Conservation (phyloP, 2,888 invertebrate species). For the Theretra japonica region DNA sequence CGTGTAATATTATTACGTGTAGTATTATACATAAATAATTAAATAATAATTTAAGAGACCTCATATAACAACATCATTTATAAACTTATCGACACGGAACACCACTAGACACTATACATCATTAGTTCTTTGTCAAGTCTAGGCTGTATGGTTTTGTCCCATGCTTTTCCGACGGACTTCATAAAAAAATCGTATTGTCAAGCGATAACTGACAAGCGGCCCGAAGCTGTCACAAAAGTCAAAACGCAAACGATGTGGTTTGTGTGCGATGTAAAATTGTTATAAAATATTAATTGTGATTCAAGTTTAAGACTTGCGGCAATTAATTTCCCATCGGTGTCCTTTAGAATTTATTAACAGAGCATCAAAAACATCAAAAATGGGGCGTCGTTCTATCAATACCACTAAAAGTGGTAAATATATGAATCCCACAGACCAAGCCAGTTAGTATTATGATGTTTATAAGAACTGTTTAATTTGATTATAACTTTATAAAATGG, state of each 20-base stretch:
- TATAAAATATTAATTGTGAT: background rate
- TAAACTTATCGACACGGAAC: too few relatives aligned
- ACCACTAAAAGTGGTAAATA: constrained; percentile 99
- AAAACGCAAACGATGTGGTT: background rate
- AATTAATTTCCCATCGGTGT: background rate
- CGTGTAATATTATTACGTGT: too few relatives aligned
- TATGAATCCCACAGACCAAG: constrained; percentile 99
- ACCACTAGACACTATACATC: too few relatives aligned
- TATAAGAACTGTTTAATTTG: background rate
- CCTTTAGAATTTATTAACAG: background rate
- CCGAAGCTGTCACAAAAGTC: background rate
- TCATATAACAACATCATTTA: too few relatives aligned
- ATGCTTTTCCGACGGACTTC: too few relatives aligned
- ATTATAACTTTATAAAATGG: background rate
- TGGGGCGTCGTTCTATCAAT: constrained; percentile 98
- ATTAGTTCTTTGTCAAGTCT: too few relatives aligned
- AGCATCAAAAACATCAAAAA: constrained; percentile 70
- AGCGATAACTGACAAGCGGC: too few relatives aligned
- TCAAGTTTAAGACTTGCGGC: background rate
- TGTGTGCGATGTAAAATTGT: background rate
- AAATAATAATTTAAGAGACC: too few relatives aligned
- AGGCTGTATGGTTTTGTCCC: too few relatives aligned
- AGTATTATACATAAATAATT: too few relatives aligned
- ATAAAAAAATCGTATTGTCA: too few relatives aligned
- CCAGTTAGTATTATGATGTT: constrained; percentile 88